These are phyloP conservation scores for Hassar affinis DNA, from an alignment of 2,113 vertebrate genomes.

Conservation along the genomic window DNA sequence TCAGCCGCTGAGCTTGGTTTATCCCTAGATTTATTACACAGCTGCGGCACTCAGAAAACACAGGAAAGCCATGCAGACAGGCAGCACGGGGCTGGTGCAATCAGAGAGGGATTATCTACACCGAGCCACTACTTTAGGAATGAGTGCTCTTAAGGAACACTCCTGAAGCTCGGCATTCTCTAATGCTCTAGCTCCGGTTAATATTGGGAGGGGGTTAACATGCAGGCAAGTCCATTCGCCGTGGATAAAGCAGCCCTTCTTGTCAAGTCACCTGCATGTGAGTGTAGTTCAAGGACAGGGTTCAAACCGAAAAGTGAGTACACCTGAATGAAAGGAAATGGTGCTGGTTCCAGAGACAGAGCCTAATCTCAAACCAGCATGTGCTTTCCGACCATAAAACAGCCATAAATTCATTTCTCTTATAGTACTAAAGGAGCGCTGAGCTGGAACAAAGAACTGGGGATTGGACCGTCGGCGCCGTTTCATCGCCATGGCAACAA, in stretches of 20 bases:
- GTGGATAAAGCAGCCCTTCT: conserved; percentile 18
- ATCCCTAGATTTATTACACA: conserved; percentile 46
- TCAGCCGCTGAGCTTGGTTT: conserved; percentile 32
- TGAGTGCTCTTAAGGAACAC: conserved; percentile 30
- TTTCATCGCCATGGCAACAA: conserved; percentile 8
- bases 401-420: conserved; percentile 1
- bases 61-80: conserved; percentile 2
- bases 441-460: neutral
- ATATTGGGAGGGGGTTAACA: conserved; percentile 10
- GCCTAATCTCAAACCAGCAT: neutral
- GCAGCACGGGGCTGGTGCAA: conserved; percentile 22
- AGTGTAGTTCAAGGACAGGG: neutral
- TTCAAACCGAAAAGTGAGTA: neutral
- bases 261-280: neutral
- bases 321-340: neutral
- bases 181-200: conserved; percentile 1
- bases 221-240: neutral
- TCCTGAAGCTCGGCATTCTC: conserved; percentile 2
- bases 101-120: conserved; percentile 40
- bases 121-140: conserved; percentile 25
- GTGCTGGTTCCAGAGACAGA: neutral
- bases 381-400: neutral
- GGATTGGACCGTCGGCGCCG: neutral
- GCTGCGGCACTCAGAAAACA: conserved; percentile 35
- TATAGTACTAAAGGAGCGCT: neutral